These are phyloP conservation scores for Danaus plexippus DNA, from an alignment of 1,140 invertebrate genomes.

Conservation along the genomic window DNA sequence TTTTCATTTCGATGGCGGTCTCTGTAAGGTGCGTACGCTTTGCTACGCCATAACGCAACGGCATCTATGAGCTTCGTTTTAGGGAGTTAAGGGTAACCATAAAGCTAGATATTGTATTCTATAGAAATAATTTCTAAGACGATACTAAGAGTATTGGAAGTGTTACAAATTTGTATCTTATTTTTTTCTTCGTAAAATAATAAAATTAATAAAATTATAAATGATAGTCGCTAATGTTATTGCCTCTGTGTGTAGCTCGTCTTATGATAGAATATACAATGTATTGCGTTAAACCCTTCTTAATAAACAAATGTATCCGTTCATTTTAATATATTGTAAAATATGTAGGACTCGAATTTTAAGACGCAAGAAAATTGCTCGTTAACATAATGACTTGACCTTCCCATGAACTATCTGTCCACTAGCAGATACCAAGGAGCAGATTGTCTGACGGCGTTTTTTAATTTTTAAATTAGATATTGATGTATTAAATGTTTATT, in stretches of 20 bases:
- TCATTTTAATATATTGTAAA: too few species aligned
- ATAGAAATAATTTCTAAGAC: constrained; percentile 59
- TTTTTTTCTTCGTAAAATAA: too few species aligned
- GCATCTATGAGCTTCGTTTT: constrained; percentile 64
- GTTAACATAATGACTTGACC: too few species aligned
- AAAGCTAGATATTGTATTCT: constrained; percentile 58
- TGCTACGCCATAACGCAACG: constrained; percentile 37
- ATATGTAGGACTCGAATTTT: not conserved
- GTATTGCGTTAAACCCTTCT: not conserved
- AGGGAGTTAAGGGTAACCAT: constrained; percentile 61
- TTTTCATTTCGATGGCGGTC: constrained; percentile 38
- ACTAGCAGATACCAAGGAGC: too few species aligned
- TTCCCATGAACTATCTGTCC: too few species aligned
- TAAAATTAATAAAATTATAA: too few species aligned
- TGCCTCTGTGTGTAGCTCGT: constrained; percentile 18
- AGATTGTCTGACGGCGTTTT: too few species aligned
- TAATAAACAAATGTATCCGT: not conserved
- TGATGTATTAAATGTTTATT: constrained; percentile 3
- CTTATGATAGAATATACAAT: constrained; percentile 23
- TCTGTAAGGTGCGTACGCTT: constrained; percentile 37
- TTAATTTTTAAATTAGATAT: too few species aligned
- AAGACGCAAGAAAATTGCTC: too few species aligned
- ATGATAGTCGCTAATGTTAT: constrained; percentile 20
- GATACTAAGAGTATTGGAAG: constrained; percentile 64
- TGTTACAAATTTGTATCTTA: constrained; percentile 70